Evolutionary conservation across 2,797 vertebrate genomes (phyloP), one percentile per base, ranked within the genome.

Genomic region (Merluccius polli): DNA sequence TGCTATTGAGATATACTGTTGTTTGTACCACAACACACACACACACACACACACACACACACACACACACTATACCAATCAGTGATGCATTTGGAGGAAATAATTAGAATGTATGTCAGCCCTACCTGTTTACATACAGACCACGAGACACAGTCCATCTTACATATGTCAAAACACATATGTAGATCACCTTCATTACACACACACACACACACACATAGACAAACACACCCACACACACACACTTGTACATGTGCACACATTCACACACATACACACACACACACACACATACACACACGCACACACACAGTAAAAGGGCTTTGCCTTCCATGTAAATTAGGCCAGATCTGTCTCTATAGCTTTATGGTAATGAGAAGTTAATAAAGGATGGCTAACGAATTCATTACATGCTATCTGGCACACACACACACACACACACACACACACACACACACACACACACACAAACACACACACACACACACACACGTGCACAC

Each of bases 351-450:
- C 77, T 75, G 77, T 79, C 83, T 84, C 32, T 85, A 76, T 78
- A 72, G 77, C 68, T 36, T 77, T 76, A 86, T 88, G 87, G 79
- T 84, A 86, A 88, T 87, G 73, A 77, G 15, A 68, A 71, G 70
- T 76, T 87, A 82, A 78, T 82, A 85, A 78, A 81, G 71, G 73
- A 71, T 41, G 68, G 75, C 79, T 84, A 86, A 87, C 86, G 73
- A 86, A 87, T 87, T 87, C 77, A 85, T 86, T 85, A 82, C 78
- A 83, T 77, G 79, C 77, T 83, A 78, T 83, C 76, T 52, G 12
- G 73, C 71, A 78, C 32, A 72, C 68, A 70, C 41, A 38, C 68
- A n/a, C 73, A 18, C 33, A 24, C 74, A 52, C 73, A 70, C 72
- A 75, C 59, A 65, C 78, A 70, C 71, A n/a, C 52, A 67, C 73